These are phyloP conservation scores for Hermetia illucens DNA, from an alignment of 1,140 invertebrate genomes.

Conservation along the genomic window DNA sequence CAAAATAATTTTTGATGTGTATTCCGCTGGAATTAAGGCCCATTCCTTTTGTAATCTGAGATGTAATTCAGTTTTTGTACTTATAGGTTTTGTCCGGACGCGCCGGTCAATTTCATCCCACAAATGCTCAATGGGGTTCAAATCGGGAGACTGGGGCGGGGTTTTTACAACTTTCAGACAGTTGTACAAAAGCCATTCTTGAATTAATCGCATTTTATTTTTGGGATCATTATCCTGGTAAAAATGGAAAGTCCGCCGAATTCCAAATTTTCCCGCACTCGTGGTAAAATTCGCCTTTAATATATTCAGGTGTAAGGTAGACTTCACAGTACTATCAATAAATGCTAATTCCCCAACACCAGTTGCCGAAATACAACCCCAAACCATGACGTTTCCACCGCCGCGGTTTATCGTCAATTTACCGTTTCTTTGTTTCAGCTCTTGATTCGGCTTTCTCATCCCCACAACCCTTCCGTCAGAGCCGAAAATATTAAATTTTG, in stretches of 20 bases:
- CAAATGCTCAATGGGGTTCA: conserved; percentile 26
- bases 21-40: no score
- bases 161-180: conserved; percentile 10
- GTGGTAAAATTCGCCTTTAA: conserved; percentile 10
- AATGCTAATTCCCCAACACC: conserved; percentile 15
- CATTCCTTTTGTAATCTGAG: no score
- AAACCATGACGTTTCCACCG: conserved; percentile 15
- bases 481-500: conserved; percentile 9
- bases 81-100: no score
- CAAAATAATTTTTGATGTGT: no score
- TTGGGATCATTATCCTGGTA: conserved; percentile 26
- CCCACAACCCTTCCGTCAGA: conserved; percentile 6
- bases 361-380: conserved; percentile 17
- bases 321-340: conserved; percentile 11
- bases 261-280: conserved; percentile 9
- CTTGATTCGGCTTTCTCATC: conserved; percentile 8
- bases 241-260: conserved; percentile 1
- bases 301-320: conserved; percentile 9
- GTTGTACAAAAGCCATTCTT: conserved; percentile 13
- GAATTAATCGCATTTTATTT: conserved; percentile 12
- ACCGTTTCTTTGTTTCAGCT: conserved; percentile 4
- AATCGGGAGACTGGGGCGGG: conserved; percentile 22
- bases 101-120: conserved; percentile 19
- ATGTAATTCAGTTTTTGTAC: no score
- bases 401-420: conserved; percentile 7